phyloP scores from a whole-genome alignment of 2,113 vertebrate species.

The Heterocephalus glaber region DNA sequence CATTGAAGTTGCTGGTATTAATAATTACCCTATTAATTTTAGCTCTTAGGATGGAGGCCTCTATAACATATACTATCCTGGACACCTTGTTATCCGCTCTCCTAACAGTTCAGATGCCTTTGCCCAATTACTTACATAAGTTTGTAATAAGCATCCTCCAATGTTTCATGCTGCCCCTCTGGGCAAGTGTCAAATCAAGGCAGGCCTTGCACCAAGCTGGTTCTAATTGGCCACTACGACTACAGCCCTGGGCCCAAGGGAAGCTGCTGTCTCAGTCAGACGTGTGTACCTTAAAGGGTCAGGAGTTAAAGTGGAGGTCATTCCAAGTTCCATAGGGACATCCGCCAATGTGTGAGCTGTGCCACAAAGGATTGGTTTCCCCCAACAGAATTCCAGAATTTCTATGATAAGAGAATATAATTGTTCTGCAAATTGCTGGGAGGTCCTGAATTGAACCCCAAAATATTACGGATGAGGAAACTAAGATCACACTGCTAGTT shows the following conservation, averaged over 20 bases:
- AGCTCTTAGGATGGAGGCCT: not conserved
- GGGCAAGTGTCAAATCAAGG: not conserved
- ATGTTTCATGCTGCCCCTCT: not conserved
- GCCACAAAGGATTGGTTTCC: not conserved
- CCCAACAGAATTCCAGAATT: not conserved
- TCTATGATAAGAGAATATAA: not conserved
- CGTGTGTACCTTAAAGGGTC: not conserved
- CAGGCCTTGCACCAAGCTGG: not conserved
- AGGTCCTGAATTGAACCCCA: not conserved
- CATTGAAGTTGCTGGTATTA: not conserved
- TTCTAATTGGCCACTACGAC: not conserved
- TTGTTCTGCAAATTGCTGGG: not conserved
- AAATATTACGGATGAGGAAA: conserved; percentile 38
- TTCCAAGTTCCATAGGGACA: not conserved
- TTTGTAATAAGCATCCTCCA: not conserved
- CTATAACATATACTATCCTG: not conserved
- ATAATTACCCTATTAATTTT: not conserved
- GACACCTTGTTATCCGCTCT: not conserved
- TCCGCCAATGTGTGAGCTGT: too few species aligned
- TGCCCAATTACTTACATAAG: not conserved
- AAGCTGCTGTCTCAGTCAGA: not conserved
- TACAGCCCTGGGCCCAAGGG: not conserved
- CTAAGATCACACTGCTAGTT: not conserved
- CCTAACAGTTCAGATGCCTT: not conserved
- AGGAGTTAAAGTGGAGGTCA: not conserved